Evolutionary conservation across 2,888 invertebrate species (phyloP), one percentile per base, ranked within the genome.

Genomic region (Margaritifera margaritifera): DNA sequence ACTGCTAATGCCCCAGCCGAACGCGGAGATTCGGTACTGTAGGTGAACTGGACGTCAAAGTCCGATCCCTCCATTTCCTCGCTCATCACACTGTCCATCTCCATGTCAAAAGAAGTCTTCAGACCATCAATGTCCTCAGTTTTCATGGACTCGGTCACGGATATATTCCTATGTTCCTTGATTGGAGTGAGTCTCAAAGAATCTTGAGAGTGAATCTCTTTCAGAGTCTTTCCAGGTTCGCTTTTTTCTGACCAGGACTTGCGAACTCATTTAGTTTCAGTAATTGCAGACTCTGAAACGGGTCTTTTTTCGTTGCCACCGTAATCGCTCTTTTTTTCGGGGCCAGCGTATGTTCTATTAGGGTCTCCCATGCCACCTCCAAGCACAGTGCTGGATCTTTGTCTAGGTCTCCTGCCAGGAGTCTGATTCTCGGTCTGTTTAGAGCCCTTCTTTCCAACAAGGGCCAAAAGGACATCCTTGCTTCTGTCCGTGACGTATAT

Each of bases 1-100:
- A 71, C 72, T 4, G 74, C 72, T 1, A 77, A 64, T n/a, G 74
- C 77, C 6, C 77, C 77, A 27, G 77, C 77, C 5, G 77, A 77
- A 53, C 74, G 74, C 51, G 74, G 67, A 50, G 74, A 72, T 50
- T 77, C 77, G 52, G 74, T 74, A 3, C 74, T 72, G 51, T 77
- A 77, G 4, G 77, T 72, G 53, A 71, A 77, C 22, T 74, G 42
- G n/a, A 77, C 69, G 56, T 74, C 74, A 50, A 69, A 77, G 22
- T 77, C 77, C 2, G 69, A 59, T 57, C 74, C 74, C 20, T 72
- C 74, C 24, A 66, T 65, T 8, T 62, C 61, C 18, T 53, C 62
- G 18, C 70, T 61, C 19, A 54, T 18, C 4, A 68, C 68, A 25
- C 74, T 69, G 24, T 66, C 53, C 4, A 71, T 65, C 42, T 74